A percentile compares a stretch with the other conserved stretches of the same genome.
Evolutionary conservation across 1,140 invertebrate species (phyloP).

Genomic region (Brachionus angularis): DNA sequence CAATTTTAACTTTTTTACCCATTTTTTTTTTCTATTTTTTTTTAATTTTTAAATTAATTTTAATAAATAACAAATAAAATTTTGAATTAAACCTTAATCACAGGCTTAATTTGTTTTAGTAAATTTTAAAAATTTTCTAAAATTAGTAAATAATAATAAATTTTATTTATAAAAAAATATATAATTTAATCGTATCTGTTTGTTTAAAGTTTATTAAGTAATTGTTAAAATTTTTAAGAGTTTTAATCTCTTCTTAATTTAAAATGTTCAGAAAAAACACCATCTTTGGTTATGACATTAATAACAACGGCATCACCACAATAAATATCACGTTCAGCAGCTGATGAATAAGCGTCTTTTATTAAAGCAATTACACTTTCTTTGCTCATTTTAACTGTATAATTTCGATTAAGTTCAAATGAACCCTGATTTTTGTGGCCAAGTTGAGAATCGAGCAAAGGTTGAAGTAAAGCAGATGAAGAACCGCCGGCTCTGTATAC

Average conservation of each 20-base stretch:
- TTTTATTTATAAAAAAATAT: no score
- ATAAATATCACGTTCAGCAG: conserved; percentile 92
- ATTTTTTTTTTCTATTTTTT: conserved; percentile 63
- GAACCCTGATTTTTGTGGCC: conserved; percentile 71
- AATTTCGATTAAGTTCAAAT: conserved; percentile 50
- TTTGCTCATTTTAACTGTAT: conserved; percentile 52
- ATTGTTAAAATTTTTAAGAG: conserved; percentile 4
- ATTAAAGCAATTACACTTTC: conserved; percentile 78
- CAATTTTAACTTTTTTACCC: conserved; percentile 93
- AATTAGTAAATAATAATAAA: no score
- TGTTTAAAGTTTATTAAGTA: conserved; percentile 15
- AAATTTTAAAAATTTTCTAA: no score
- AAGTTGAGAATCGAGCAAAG: conserved; percentile 63
- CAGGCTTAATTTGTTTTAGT: no score
- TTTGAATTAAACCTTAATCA: background rate
- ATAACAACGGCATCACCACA: conserved; percentile 87
- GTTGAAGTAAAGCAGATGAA: conserved; percentile 60
- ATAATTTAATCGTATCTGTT: no score
- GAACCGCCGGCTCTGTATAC: conserved; percentile 77
- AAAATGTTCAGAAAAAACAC: conserved; percentile 51
- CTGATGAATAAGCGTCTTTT: conserved; percentile 92
- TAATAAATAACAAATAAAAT: no score
- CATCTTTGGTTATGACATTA: conserved; percentile 83
- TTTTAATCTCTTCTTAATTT: conserved; percentile 42
- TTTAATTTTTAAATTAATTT: no score